Conservation (phyloP, 2,113 vertebrate genomes). For the Etia nguti region DNA sequence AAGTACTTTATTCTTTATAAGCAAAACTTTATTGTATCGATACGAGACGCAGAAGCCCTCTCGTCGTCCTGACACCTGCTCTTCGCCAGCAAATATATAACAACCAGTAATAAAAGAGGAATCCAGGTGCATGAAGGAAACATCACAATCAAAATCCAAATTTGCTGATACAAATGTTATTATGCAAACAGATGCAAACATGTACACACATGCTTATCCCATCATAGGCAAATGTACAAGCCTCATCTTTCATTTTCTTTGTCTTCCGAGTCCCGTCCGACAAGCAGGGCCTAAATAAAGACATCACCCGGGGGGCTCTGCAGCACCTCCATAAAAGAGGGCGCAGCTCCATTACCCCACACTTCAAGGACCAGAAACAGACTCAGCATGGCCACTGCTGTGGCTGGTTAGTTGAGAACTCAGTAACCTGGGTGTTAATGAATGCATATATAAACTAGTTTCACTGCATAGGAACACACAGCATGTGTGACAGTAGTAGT, state of each 20-base stretch:
- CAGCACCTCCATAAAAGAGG: neutral
- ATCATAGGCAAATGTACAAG: neutral
- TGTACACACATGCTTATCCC: neutral
- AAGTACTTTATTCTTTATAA: neutral
- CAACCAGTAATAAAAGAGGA: neutral
- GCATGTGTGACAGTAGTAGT: neutral
- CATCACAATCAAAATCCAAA: neutral
- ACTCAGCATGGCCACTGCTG: conserved; percentile 22
- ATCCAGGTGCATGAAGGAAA: neutral
- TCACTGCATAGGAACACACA: neutral
- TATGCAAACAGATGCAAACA: neutral
- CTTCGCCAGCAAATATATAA: neutral
- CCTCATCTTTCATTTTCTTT: neutral
- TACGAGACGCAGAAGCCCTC: conserved; percentile 6
- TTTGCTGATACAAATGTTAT: neutral
- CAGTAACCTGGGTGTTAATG: neutral
- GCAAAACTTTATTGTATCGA: conserved; percentile 17
- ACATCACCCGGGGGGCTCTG: conserved; percentile 2
- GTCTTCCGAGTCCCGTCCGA: neutral
- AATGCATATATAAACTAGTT: neutral
- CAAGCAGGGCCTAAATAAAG: conserved; percentile 7
- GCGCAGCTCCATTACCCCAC: conserved; percentile 9
- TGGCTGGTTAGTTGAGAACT: neutral
- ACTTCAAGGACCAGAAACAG: conserved; percentile 1
- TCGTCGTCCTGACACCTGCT: neutral